Evolutionary conservation across 2,797 vertebrate species (phyloP).

Genomic region (Microhierax caerulescens): DNA sequence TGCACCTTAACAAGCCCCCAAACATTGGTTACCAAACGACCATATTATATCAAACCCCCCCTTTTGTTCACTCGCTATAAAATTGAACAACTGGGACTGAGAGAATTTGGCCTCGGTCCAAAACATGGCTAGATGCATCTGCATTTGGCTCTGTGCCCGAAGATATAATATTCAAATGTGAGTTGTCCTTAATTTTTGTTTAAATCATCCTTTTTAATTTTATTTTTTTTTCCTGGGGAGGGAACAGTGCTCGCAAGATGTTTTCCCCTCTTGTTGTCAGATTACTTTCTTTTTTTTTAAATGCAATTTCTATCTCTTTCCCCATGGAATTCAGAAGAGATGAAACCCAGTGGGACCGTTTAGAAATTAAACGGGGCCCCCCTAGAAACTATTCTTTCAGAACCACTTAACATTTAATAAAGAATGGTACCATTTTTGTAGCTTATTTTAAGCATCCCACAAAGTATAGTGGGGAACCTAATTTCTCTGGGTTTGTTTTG

Average conservation of each 20-base stretch:
- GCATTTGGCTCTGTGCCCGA: conserved; percentile 75
- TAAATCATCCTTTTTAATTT: conserved; percentile 68
- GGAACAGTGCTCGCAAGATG: background rate
- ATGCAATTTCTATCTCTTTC: background rate
- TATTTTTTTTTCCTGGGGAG: background rate
- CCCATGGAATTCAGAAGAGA: background rate
- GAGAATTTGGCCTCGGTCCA: conserved; percentile 71
- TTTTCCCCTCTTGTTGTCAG: background rate
- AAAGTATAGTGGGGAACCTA: background rate
- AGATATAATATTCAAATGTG: conserved; percentile 79
- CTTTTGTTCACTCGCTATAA: conserved; percentile 71
- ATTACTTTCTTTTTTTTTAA: background rate
- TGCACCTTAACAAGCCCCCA: conserved; percentile 71
- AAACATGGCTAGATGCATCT: conserved; percentile 70
- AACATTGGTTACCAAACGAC: conserved; percentile 64
- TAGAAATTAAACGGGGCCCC: background rate
- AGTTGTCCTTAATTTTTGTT: conserved; percentile 76
- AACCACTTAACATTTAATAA: conserved; percentile 2
- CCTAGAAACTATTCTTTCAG: background rate
- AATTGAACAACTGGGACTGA: conserved; percentile 74
- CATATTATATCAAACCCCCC: conserved; percentile 22
- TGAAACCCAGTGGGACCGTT: conserved; percentile 11
- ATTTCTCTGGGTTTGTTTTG: background rate
- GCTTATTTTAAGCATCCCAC: background rate
- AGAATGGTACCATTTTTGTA: background rate